Evolutionary conservation across 1,140 invertebrate genomes (phyloP).

Genomic region (Drosophila bipectinata): DNA sequence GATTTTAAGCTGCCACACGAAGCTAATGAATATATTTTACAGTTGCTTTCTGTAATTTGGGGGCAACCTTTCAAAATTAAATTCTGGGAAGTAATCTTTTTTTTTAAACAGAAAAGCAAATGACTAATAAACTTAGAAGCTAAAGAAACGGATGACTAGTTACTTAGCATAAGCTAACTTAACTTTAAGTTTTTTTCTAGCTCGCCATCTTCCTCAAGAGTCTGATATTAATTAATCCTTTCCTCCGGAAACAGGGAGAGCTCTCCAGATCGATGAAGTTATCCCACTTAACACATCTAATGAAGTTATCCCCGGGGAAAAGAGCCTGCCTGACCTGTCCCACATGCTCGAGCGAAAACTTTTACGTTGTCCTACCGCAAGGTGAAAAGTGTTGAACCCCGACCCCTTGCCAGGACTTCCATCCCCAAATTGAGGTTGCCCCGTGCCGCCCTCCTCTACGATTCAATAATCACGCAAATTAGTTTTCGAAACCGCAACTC

Average conservation of each 20-base stretch:
- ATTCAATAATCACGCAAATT: constrained; percentile 81
- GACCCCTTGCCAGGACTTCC: neutral
- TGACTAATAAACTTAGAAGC: neutral
- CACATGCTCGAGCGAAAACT: constrained; percentile 41
- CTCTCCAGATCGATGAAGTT: constrained; percentile 47
- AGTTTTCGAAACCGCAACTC: constrained; percentile 76
- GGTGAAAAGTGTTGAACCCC: constrained; percentile 37
- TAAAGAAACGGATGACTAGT: too few species aligned
- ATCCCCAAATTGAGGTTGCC: constrained; percentile 3
- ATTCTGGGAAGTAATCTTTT: neutral
- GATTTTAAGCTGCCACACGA: constrained; percentile 60
- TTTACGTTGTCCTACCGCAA: constrained; percentile 30
- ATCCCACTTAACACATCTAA: constrained; percentile 60
- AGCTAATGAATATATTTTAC: constrained; percentile 59
- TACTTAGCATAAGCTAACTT: too few species aligned
- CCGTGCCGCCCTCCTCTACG: constrained; percentile 18
- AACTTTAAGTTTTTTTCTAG: neutral
- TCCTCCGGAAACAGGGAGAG: constrained; percentile 7
- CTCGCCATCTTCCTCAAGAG: constrained; percentile 1
- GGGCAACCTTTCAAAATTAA: neutral
- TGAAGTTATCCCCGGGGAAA: constrained; percentile 53
- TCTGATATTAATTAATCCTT: constrained; percentile 42
- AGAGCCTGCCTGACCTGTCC: constrained; percentile 26
- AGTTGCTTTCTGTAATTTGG: constrained; percentile 24
- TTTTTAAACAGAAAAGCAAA: neutral